Conservation (phyloP, 2,888 invertebrate genomes). For the Mythimna pallens region DNA sequence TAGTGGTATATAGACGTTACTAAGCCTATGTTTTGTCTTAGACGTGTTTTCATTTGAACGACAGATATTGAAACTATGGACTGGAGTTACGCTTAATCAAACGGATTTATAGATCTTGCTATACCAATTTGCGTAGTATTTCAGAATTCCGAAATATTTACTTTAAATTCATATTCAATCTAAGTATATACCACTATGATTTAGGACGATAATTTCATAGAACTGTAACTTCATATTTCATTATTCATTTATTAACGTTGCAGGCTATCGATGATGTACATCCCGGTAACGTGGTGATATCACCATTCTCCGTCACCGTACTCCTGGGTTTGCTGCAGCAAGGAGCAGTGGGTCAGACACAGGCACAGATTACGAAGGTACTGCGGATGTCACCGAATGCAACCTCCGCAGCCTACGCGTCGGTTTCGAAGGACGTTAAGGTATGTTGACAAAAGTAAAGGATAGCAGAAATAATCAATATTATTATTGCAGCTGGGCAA, state of each 20-base stretch:
- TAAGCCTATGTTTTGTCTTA: not conserved
- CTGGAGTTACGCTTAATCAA: not conserved
- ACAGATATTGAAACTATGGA: not conserved
- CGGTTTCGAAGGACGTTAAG: conserved; percentile 71
- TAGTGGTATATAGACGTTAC: not conserved
- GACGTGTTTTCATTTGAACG: not conserved
- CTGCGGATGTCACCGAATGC: conserved; percentile 74
- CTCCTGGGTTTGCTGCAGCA: conserved; percentile 86
- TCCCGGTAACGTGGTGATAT: conserved; percentile 82
- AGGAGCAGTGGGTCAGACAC: conserved; percentile 80
- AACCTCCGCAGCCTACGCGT: conserved; percentile 72
- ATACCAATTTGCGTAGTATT: not conserved
- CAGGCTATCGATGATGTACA: conserved; percentile 67
- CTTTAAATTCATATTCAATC: not conserved
- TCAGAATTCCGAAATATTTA: not conserved
- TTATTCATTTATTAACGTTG: conserved; percentile 7
- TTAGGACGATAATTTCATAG: not conserved
- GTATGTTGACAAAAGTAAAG: conserved; percentile 63
- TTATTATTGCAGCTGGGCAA: too few species aligned
- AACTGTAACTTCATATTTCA: not conserved
- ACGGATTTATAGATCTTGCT: not conserved
- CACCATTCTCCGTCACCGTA: conserved; percentile 86
- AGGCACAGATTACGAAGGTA: conserved; percentile 76
- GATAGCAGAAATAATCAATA: too few species aligned
- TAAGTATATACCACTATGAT: not conserved